These are phyloP conservation scores for Acrossocheilus fasciatus DNA, from an alignment of 2,797 vertebrate genomes.

Conservation along the genomic window DNA sequence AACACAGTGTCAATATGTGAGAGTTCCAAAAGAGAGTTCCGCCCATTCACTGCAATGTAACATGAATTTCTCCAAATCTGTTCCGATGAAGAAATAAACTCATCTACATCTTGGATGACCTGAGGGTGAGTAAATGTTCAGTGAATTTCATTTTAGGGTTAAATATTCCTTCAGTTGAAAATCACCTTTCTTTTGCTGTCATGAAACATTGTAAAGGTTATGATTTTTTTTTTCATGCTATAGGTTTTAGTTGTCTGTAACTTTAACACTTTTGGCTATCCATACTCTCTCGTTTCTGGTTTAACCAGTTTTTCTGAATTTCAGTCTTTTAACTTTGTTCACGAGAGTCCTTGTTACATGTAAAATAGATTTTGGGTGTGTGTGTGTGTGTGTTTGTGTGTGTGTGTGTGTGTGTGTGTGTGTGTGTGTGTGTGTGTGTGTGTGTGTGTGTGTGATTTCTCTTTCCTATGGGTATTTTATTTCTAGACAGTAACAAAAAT, in stretches of 20 bases:
- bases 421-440: too few relatives aligned
- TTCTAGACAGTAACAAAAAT: neutral
- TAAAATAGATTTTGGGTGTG: neutral
- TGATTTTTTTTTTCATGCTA: neutral
- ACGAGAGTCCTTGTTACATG: neutral
- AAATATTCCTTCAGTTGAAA: neutral
- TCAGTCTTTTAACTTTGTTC: neutral
- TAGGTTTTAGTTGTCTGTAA: neutral
- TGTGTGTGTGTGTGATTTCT: neutral
- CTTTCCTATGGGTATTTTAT: neutral
- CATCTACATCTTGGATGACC: neutral
- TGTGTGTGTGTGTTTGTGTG: too few relatives aligned
- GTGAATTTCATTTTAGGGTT: neutral
- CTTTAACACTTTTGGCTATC: neutral
- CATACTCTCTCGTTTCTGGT: too few relatives aligned
- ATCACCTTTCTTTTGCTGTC: neutral
- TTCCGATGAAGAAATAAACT: neutral
- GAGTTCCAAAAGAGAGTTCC: too few relatives aligned
- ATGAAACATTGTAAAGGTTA: neutral
- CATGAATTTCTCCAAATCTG: neutral
- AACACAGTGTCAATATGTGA: neutral
- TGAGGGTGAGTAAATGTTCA: neutral
- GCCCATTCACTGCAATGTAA: neutral
- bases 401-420: neutral
- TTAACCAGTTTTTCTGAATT: neutral